A percentile compares a stretch with the other conserved stretches of the same genome.
phyloP scores from a whole-genome alignment of 2,797 vertebrate genomes.

The Liparis tanakae region DNA sequence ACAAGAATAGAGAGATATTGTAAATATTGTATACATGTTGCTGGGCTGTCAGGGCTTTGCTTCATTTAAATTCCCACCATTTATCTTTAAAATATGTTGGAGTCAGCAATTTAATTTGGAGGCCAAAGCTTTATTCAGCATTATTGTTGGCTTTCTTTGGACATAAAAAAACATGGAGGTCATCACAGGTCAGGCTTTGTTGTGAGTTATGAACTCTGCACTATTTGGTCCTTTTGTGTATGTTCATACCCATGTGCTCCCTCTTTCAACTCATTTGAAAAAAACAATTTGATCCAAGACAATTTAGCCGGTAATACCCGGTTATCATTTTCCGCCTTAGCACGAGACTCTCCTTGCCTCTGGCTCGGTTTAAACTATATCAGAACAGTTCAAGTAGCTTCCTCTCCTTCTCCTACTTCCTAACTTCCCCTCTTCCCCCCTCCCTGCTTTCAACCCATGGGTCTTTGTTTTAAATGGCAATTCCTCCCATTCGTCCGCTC shows the following conservation, averaged over 20 bases:
- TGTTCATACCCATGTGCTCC: constrained; percentile 53
- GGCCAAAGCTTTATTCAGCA: constrained; percentile 59
- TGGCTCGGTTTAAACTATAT: constrained; percentile 74
- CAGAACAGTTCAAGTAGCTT: constrained; percentile 65
- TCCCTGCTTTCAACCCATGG: constrained; percentile 65
- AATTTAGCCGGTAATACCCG: constrained; percentile 64
- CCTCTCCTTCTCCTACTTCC: constrained; percentile 75
- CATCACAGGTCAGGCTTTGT: constrained; percentile 66
- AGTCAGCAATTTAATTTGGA: constrained; percentile 66
- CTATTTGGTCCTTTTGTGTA: constrained; percentile 64
- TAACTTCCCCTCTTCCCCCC: constrained; percentile 53
- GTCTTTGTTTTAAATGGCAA: constrained; percentile 83
- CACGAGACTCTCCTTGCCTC: constrained; percentile 75
- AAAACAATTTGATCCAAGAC: constrained; percentile 64
- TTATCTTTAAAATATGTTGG: constrained; percentile 57
- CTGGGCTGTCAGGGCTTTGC: constrained; percentile 35
- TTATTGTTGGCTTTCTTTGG: constrained; percentile 55
- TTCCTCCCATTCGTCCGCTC: constrained; percentile 77
- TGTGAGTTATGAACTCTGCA: constrained; percentile 53
- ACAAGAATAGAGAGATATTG: constrained; percentile 22
- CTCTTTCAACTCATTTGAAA: constrained; percentile 65
- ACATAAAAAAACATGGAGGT: constrained; percentile 49
- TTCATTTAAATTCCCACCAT: constrained; percentile 53
- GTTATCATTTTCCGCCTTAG: constrained; percentile 72
- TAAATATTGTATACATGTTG: constrained; percentile 25